Evolutionary conservation across 53 echinoderm and acorn worm species (phyloP).

Genomic region (Holothuria leucospilota): DNA sequence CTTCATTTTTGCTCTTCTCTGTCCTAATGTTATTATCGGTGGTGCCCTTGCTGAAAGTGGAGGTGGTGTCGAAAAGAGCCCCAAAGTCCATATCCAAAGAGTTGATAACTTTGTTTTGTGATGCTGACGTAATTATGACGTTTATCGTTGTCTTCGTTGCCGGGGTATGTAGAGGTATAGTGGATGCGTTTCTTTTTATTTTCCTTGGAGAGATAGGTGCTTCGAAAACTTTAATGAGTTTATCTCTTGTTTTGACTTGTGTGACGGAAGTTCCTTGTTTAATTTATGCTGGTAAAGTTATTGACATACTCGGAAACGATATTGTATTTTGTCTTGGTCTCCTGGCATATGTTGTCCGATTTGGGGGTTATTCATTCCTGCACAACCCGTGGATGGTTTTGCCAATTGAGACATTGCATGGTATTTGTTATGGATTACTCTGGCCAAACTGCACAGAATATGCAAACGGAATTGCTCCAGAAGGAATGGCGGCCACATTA

Average conservation of each 20-base stretch:
- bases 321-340: conserved; percentile 44
- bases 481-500: conserved; percentile 58
- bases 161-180: conserved; percentile 21
- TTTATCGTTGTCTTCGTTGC: background rate
- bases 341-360: conserved; percentile 38
- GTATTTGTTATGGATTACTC: conserved; percentile 50
- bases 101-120: background rate
- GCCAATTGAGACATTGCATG: conserved; percentile 57
- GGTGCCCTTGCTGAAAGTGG: conserved; percentile 15
- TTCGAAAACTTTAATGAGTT: conserved; percentile 53
- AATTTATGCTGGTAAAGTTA: conserved; percentile 26
- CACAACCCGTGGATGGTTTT: conserved; percentile 48
- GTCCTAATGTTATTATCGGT: conserved; percentile 4
- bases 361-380: conserved; percentile 43
- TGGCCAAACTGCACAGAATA: conserved; percentile 55
- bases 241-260: conserved; percentile 40
- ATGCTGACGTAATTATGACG: background rate
- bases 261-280: conserved; percentile 38
- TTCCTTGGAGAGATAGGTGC: conserved; percentile 50
- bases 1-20: background rate
- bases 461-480: conserved; percentile 53
- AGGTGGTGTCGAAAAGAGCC: background rate
- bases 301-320: conserved; percentile 42
- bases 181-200: conserved; percentile 48
- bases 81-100: conserved; percentile 3